phyloP scores from a whole-genome alignment of 1,140 invertebrate genomes.

The Achatina immaculata region DNA sequence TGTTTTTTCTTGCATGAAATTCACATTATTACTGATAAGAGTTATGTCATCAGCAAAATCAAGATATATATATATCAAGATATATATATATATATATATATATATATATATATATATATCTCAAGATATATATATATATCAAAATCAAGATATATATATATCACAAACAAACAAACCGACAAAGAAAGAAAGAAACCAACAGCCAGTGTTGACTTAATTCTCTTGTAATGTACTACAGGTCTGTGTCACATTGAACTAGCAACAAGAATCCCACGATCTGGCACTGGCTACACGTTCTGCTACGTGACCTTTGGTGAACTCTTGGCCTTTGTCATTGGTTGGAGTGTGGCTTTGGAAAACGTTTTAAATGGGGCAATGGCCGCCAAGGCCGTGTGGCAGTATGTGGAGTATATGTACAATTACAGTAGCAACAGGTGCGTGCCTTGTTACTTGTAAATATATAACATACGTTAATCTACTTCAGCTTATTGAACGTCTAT shows the following conservation, averaged over 20 bases:
- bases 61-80: neutral
- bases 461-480: neutral
- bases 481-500: neutral
- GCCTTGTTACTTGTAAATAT: neutral
- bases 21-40: too few species aligned
- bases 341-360: slow-evolving; percentile 93
- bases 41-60: too few species aligned
- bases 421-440: slow-evolving; percentile 52
- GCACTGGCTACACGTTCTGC: slow-evolving; percentile 82
- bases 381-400: slow-evolving; percentile 65
- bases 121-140: too few species aligned
- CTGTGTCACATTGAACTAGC: slow-evolving; percentile 88
- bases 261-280: slow-evolving; percentile 88
- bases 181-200: too few species aligned
- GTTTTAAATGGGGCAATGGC: slow-evolving; percentile 78
- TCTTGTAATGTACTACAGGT: slow-evolving; percentile 70
- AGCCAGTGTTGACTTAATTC: too few species aligned
- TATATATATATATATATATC: too few species aligned
- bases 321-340: slow-evolving; percentile 95
- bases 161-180: too few species aligned
- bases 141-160: too few species aligned
- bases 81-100: too few species aligned
- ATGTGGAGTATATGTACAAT: slow-evolving; percentile 64
- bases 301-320: slow-evolving; percentile 85
- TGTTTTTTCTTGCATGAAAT: too few species aligned